Conservation (phyloP, 2,888 invertebrate species). For the Hyposoter didymator region DNA sequence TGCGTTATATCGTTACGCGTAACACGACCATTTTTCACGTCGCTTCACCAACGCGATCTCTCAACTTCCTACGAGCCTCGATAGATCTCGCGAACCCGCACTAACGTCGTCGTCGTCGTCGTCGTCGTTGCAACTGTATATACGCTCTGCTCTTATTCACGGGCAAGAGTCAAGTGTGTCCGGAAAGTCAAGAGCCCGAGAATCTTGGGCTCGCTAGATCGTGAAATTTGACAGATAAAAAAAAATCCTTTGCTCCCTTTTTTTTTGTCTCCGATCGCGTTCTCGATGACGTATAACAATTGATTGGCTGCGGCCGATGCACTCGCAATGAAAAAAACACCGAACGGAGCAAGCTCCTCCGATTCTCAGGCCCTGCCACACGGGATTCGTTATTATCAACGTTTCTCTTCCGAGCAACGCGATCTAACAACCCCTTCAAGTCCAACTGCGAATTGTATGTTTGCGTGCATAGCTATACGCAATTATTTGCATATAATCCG, state of each 20-base stretch:
- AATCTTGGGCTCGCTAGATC: not conserved
- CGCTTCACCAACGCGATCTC: conserved; percentile 45
- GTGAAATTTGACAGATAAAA: not conserved
- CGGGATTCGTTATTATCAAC: not conserved
- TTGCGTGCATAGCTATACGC: not conserved
- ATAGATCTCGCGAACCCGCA: conserved; percentile 34
- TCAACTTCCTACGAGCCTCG: conserved; percentile 38
- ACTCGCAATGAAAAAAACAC: not conserved
- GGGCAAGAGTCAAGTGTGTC: not conserved
- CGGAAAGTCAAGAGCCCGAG: not conserved
- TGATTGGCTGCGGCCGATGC: not conserved
- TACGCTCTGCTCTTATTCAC: not conserved
- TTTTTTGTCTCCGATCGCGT: not conserved
- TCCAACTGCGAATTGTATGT: not conserved
- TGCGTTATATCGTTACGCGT: conserved; percentile 63
- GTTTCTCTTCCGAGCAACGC: not conserved
- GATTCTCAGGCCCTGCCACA: not conserved
- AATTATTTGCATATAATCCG: not conserved
- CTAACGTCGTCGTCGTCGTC: conserved; percentile 19
- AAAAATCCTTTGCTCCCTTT: no score
- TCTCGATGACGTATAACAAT: not conserved
- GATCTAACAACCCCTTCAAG: not conserved
- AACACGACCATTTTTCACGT: conserved; percentile 63
- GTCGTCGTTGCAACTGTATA: conserved; percentile 6
- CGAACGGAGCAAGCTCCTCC: not conserved